Conservation (phyloP, 2,797 vertebrate species). For the Ciconia nigra region DNA sequence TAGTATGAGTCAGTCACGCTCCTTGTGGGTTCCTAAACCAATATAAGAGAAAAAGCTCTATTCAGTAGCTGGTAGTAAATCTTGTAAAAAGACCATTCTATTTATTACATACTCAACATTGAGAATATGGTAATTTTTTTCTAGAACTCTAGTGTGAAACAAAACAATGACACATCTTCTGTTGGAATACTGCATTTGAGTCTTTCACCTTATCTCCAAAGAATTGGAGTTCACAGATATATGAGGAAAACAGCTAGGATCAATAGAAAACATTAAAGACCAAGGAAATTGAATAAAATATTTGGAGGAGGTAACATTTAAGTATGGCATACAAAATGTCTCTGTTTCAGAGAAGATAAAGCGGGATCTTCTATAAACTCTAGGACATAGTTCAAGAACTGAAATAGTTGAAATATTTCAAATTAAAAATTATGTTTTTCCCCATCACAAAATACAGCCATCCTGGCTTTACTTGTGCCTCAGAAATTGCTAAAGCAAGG, state of each 20-base stretch:
- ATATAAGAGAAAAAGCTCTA: not conserved
- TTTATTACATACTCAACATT: not conserved
- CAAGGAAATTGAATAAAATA: not conserved
- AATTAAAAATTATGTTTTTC: not conserved
- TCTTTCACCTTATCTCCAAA: not conserved
- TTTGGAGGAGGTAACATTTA: not conserved
- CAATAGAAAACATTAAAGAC: not conserved
- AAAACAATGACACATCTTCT: not conserved
- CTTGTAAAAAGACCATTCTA: not conserved
- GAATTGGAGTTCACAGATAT: not conserved
- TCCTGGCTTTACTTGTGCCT: not conserved
- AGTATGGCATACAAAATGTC: not conserved
- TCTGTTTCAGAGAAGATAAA: not conserved
- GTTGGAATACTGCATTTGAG: not conserved
- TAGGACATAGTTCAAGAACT: not conserved
- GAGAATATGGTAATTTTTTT: not conserved
- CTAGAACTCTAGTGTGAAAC: not conserved
- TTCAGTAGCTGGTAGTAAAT: not conserved
- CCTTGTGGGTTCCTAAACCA: not conserved
- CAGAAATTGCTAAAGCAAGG: not conserved
- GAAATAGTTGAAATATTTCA: not conserved
- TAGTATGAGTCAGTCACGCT: not conserved
- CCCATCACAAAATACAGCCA: not conserved
- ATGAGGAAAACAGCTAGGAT: not conserved
- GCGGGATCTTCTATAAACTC: not conserved